Percentiles rank a stretch among this genome's conserved stretches.
phyloP scores from a whole-genome alignment of 2,113 vertebrate genomes.

The Myocastor coypus region DNA sequence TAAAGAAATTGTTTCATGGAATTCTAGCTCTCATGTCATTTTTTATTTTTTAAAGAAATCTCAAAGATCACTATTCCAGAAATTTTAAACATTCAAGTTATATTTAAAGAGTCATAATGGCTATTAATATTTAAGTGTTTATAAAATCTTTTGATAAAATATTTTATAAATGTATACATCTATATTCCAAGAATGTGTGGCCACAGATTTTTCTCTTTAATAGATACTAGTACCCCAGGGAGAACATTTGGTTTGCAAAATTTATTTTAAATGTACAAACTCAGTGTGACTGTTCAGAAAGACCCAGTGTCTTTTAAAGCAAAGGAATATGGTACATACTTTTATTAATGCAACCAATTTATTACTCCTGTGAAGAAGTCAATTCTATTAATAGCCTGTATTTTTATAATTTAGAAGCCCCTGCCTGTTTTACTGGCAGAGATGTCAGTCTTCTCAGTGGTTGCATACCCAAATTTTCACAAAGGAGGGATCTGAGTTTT shows the following conservation, averaged over 20 bases:
- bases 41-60: not conserved
- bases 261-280: not conserved
- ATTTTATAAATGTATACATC: not conserved
- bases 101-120: not conserved
- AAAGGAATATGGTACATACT: not conserved
- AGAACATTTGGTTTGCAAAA: not conserved
- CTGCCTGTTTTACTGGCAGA: not conserved
- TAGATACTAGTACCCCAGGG: rapidly evolving
- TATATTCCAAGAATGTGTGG: not conserved
- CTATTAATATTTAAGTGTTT: not conserved
- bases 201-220: not conserved
- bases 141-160: conserved; percentile 12
- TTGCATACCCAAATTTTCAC: not conserved
- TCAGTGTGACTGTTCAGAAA: not conserved
- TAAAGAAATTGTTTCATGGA: not conserved
- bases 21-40: not conserved
- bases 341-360: not conserved
- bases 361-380: not conserved
- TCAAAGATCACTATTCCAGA: not conserved
- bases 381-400: not conserved
- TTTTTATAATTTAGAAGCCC: not conserved
- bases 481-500: not conserved
- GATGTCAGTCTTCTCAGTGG: not conserved
- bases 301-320: not conserved
- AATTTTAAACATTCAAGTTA: not conserved